Evolutionary conservation across 92 coral and sea anemone species (phyloP).

Genomic region (Phenganax subtilis): DNA sequence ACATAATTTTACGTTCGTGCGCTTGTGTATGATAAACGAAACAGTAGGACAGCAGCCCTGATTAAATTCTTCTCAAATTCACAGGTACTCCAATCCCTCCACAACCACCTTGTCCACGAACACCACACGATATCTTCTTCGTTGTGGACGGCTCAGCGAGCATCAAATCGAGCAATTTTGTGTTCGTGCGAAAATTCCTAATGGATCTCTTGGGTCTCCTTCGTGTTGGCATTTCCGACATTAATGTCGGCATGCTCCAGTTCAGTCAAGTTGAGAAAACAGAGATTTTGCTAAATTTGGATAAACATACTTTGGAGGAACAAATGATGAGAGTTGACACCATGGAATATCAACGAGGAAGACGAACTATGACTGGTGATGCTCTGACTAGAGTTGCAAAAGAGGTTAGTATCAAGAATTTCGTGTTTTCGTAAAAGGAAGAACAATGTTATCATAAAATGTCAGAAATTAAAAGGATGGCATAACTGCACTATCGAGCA

Average conservation of each 20-base stretch:
- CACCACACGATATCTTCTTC: constrained; percentile 38
- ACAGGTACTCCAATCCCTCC: too few relatives aligned
- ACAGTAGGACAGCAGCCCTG: too few relatives aligned
- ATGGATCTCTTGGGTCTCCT: constrained; percentile 33
- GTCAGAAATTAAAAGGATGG: too few relatives aligned
- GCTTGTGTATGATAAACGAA: too few relatives aligned
- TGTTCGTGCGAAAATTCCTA: constrained; percentile 25
- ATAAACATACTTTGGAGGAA: not conserved
- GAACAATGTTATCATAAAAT: too few relatives aligned
- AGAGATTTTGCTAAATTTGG: constrained; percentile 13
- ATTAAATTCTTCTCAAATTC: too few relatives aligned
- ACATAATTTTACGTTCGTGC: too few relatives aligned
- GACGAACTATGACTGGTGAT: constrained; percentile 34
- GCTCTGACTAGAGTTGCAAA: constrained; percentile 18
- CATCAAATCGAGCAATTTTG: constrained; percentile 11
- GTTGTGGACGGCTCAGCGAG: constrained; percentile 41
- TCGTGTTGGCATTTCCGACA: constrained; percentile 18
- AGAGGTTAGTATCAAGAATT: not conserved
- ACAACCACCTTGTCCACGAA: not conserved
- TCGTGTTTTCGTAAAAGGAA: not conserved
- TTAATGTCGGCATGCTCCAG: constrained; percentile 20
- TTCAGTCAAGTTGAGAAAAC: constrained; percentile 31
- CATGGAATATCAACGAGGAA: constrained; percentile 23
- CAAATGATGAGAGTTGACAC: constrained; percentile 7
- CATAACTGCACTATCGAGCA: too few relatives aligned